A percentile compares a stretch with the other conserved stretches of the same genome.
These are phyloP conservation scores for Ictalurus punctatus DNA, from an alignment of 2,113 vertebrate species.

Conservation along the genomic window DNA sequence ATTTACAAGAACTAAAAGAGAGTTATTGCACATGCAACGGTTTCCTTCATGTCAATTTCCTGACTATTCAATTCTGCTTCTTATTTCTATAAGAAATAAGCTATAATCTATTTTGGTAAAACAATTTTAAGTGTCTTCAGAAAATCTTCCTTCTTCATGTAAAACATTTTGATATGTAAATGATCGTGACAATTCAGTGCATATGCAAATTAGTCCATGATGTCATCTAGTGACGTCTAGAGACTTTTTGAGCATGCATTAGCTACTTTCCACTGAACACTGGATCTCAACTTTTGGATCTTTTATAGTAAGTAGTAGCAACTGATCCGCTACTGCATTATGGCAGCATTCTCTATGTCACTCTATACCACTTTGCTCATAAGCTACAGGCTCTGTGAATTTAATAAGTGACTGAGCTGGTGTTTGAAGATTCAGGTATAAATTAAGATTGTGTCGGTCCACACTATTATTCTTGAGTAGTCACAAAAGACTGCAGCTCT, in stretches of 20 bases:
- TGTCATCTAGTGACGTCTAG: background rate
- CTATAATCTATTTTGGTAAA: background rate
- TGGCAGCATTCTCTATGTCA: background rate
- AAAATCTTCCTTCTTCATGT: background rate
- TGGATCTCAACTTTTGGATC: background rate
- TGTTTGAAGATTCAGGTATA: background rate
- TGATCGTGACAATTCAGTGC: background rate
- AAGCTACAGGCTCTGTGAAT: background rate
- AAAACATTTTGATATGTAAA: background rate
- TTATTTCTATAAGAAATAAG: background rate
- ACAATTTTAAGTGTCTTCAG: background rate
- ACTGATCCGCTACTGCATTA: background rate
- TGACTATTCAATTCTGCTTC: background rate
- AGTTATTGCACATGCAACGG: background rate
- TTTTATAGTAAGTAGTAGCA: background rate
- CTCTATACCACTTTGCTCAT: background rate
- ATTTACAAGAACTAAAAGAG: background rate
- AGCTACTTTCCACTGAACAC: background rate
- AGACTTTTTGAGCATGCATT: background rate
- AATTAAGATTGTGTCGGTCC: background rate
- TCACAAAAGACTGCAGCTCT: background rate
- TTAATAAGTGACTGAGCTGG: background rate
- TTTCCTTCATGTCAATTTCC: background rate
- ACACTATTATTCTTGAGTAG: background rate
- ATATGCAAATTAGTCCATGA: background rate